Conservation (phyloP, 2,113 vertebrate genomes). For the Leptobrachium ailaonicum region DNA sequence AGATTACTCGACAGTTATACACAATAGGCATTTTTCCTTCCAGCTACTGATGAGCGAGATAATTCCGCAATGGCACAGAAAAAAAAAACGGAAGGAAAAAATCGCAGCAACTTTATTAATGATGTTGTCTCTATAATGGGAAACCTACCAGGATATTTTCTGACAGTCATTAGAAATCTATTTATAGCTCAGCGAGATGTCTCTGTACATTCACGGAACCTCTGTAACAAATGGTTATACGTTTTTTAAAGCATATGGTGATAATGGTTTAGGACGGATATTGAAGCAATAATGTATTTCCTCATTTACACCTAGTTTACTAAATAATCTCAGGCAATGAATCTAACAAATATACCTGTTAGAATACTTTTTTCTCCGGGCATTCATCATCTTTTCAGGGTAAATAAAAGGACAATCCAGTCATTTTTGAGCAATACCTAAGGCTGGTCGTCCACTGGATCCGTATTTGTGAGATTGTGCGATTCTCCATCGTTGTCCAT, state of each 20-base stretch:
- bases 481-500: too few relatives aligned
- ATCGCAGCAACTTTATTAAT: slow-evolving; percentile 74
- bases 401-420: too few relatives aligned
- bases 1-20: slow-evolving; percentile 70
- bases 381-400: too few relatives aligned
- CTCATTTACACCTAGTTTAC: neutral
- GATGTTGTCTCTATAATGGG: slow-evolving; percentile 74
- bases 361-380: too few relatives aligned
- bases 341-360: neutral
- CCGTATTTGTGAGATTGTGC: too few relatives aligned
- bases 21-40: slow-evolving; percentile 69
- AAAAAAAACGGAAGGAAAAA: slow-evolving; percentile 50
- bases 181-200: slow-evolving; percentile 75
- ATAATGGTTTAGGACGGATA: neutral
- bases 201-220: slow-evolving; percentile 53
- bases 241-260: slow-evolving; percentile 1
- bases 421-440: too few relatives aligned
- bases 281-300: neutral
- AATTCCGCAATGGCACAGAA: slow-evolving; percentile 57
- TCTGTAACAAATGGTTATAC: slow-evolving; percentile 3
- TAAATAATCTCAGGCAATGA: neutral
- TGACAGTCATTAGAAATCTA: slow-evolving; percentile 76
- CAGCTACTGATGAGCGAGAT: slow-evolving; percentile 65
- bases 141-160: slow-evolving; percentile 71
- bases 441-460: too few relatives aligned